These are phyloP conservation scores for Ursus arctos DNA, from an alignment of 2,113 vertebrate genomes.

Conservation along the genomic window DNA sequence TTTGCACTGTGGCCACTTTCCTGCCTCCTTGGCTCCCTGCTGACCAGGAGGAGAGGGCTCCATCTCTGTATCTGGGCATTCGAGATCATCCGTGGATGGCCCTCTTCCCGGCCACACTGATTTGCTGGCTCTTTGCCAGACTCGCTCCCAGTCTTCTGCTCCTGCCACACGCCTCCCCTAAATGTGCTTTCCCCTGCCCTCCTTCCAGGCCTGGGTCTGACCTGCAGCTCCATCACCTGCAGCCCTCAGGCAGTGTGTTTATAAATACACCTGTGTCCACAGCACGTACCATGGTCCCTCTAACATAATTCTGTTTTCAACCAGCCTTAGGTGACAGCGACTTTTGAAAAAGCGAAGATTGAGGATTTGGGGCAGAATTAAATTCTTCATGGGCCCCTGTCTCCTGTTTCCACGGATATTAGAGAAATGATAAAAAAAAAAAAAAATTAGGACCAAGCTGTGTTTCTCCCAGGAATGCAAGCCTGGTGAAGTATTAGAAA, in stretches of 20 bases:
- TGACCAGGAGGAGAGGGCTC: not conserved
- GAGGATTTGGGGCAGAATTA: not conserved
- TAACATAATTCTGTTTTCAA: not conserved
- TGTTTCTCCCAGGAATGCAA: not conserved
- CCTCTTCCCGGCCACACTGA: not conserved
- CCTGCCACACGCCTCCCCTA: not conserved
- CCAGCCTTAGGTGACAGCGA: not conserved
- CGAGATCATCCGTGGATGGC: fast-evolving
- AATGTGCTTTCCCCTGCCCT: not conserved
- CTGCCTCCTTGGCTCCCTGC: not conserved
- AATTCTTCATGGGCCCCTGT: not conserved
- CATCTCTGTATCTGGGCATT: not conserved
- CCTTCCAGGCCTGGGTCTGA: not conserved
- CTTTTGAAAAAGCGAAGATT: not conserved
- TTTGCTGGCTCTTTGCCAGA: not conserved
- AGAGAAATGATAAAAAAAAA: not conserved
- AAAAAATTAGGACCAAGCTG: not conserved
- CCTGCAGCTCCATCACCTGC: not conserved
- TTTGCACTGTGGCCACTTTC: not conserved
- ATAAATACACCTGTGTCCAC: not conserved
- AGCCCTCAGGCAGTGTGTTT: not conserved
- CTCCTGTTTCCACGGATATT: not conserved
- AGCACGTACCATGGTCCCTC: not conserved
- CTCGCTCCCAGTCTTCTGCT: not conserved
- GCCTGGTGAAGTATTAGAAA: not conserved